Evolutionary conservation across 1,140 invertebrate species (phyloP), one percentile per base, ranked within the genome.

Genomic region (Lepidurus arcticus): DNA sequence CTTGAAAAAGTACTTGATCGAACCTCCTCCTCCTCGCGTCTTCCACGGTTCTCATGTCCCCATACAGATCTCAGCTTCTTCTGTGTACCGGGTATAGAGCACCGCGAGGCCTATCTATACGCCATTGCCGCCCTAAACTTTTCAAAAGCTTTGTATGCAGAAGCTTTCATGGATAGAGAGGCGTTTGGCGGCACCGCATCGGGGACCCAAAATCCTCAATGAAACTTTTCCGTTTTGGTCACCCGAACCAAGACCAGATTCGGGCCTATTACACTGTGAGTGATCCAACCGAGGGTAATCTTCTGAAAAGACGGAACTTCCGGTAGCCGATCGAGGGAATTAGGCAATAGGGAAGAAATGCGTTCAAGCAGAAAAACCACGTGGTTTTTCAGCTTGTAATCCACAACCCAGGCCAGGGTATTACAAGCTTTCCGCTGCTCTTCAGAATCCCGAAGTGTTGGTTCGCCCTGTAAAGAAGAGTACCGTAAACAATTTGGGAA

Each of bases 61-160:
- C 10, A 47, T 47, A 47, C 45, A 47, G 16, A 16, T 47, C 45
- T 65, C 53, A 65, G 21, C 53, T 65, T 65, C 53, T 65, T 65
- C 16, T 7, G n/a, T 21, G 21, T n/a, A 65, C 7, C 21, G 7
- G 53, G 34, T 7, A 65, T 65, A 65, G 16, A 16, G 53, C n/a
- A 65, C 53, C 53, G 7, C 7, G 9, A 65, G 53, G 4, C 16
- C 6, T 9, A 65, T 65, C 45, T 65, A 21, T 21, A 65, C 7
- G 53, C 21, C 13, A 13, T 65, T 65, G 53, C 53, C 53, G 53
- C 53, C 53, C 13, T 21, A 13, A 7, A 65, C 10, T 65, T 21
- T 65, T 13, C 16, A 65, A 65, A 65, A 65, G 53, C 53, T 65
- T 65, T 65, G 53, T 21, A 65, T 65, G 53, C 53, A 65, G 53